Percentiles rank a stretch among this genome's conserved stretches.
phyloP scores from a whole-genome alignment of 2,797 vertebrate genomes.

The Bradypodion ventrale region DNA sequence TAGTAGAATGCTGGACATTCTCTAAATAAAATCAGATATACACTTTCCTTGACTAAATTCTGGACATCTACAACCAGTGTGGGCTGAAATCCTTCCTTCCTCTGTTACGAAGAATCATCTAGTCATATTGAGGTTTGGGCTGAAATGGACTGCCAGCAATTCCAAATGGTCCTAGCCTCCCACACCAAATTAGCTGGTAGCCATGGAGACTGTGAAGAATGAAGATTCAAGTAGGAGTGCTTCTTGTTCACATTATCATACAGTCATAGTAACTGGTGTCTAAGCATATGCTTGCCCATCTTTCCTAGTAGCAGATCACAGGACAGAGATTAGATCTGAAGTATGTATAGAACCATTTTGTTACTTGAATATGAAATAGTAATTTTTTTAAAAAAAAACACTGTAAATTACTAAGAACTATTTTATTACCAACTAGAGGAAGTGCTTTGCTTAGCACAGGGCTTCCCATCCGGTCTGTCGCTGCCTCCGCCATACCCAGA shows the following conservation, averaged over 20 bases:
- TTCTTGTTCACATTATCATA: background rate
- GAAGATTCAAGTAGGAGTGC: background rate
- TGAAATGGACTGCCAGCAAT: background rate
- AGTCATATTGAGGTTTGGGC: background rate
- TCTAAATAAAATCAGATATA: background rate
- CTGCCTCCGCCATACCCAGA: too few relatives aligned
- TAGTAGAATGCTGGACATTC: too few relatives aligned
- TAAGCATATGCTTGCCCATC: background rate
- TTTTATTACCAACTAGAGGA: background rate
- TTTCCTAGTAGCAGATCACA: too few relatives aligned
- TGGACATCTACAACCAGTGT: background rate
- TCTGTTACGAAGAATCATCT: background rate
- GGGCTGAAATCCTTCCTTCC: background rate
- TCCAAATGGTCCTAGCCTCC: background rate
- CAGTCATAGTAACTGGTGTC: background rate
- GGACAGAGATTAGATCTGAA: background rate
- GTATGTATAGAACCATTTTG: background rate
- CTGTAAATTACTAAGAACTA: too few relatives aligned
- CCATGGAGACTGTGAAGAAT: background rate
- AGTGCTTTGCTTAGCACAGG: too few relatives aligned
- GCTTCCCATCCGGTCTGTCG: too few relatives aligned
- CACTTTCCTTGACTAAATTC: background rate
- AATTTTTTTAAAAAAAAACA: background rate
- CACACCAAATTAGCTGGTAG: background rate
- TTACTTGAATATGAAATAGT: background rate